Evolutionary conservation across 2,888 invertebrate genomes (phyloP), one percentile per base, ranked within the genome.

Genomic region (Tiliacea aurago): DNA sequence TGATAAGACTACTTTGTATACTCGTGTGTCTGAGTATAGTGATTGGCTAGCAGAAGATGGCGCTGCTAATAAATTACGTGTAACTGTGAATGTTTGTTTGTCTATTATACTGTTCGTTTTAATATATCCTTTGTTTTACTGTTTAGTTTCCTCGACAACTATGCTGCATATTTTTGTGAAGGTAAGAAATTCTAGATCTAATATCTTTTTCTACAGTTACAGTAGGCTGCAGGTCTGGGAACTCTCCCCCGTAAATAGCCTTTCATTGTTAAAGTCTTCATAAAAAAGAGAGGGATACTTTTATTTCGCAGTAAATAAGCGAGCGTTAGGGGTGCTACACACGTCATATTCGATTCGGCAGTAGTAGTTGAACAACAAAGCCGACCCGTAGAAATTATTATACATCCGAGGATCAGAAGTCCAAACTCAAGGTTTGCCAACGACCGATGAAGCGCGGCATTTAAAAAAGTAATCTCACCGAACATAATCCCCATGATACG

Each of bases 101-200:
- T 7, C 61, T 49, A 91, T 91, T 89, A 91, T 81, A 91, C 65
- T 83, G 53, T 68, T 90, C 74, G 73, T 89, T 87, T 84, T 87
- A 90, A 88, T 92, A 92, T 91, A 91, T 87, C 83, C 86, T 87
- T 89, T 87, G 87, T 92, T 90, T 91, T 84, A 86, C 68, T 80
- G 9, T 55, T 49, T 20, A 10, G 43, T 15, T 51, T 18, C 15
- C 13, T 79, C 13, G 23, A n/a, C 2, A 33, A 51, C 6, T 28
- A 18, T 13, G 13, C 41, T 18, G 41, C 5, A n/a, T 65, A 49
- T 10, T 41, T 41, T 28, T 28, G 18, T 67, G 45, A 13, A 33
- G 18, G 33, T n/a, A 13, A 11, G 1, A 20, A 20, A 47, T 18
- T 47, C 11, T 20, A 0, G 4, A 9, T 33, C 11, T 45, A 18